phyloP scores from a whole-genome alignment of 1,140 invertebrate genomes.

The Drosophila seguyi region DNA sequence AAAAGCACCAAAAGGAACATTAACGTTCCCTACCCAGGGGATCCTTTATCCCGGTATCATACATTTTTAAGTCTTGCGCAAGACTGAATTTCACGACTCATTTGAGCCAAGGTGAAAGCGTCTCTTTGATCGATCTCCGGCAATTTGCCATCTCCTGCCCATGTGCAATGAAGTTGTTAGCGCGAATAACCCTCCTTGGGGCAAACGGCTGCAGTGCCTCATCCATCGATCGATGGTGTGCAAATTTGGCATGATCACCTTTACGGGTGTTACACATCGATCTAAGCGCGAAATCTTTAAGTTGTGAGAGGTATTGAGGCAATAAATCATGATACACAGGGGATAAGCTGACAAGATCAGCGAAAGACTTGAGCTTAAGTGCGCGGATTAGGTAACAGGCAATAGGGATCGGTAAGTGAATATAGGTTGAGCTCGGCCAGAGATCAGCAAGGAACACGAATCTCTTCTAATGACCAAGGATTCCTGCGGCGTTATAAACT shows the following conservation, averaged over 20 bases:
- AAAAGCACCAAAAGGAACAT: conserved; percentile 28
- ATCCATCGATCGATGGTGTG: conserved; percentile 35
- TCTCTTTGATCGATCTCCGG: conserved; percentile 52
- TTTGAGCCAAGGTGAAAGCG: conserved; percentile 56
- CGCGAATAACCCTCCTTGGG: conserved; percentile 33
- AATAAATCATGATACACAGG: conserved; percentile 32
- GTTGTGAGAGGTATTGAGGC: conserved; percentile 16
- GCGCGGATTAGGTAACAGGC: neutral
- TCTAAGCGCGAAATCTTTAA: conserved; percentile 37
- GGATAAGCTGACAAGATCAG: conserved; percentile 35
- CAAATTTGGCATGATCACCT: conserved; percentile 56
- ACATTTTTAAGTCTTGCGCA: conserved; percentile 33
- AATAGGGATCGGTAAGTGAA: neutral
- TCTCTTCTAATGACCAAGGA: neutral
- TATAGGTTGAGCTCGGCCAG: neutral
- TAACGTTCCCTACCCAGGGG: conserved; percentile 3
- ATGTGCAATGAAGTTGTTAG: conserved; percentile 47
- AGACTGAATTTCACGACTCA: conserved; percentile 66
- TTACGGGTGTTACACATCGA: conserved; percentile 24
- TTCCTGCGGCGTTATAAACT: neutral
- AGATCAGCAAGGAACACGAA: neutral
- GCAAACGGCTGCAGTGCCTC: conserved; percentile 15
- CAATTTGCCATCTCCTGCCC: conserved; percentile 36
- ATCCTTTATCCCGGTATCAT: conserved; percentile 2
- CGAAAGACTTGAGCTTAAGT: conserved; percentile 8